Conservation (phyloP, 2,888 invertebrate genomes). For the Acronicta leporina region DNA sequence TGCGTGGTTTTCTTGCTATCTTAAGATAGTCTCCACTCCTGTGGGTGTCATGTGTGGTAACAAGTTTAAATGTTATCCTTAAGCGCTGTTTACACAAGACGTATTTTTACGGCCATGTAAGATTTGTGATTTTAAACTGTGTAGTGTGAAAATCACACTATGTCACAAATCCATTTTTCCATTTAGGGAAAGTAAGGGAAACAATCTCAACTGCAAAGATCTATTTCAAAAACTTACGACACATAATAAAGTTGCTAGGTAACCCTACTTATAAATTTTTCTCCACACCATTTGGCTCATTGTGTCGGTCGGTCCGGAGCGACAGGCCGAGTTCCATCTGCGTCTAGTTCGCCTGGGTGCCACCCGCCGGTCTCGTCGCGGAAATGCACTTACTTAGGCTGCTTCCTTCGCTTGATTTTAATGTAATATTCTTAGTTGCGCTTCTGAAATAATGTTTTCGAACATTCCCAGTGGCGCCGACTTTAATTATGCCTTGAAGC, state of each 20-base stretch:
- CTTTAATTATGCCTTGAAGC: constrained; percentile 61
- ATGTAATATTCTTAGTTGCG: constrained; percentile 67
- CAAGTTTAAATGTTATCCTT: neutral
- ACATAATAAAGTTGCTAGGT: neutral
- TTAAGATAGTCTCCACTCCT: neutral
- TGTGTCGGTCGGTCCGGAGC: constrained; percentile 49
- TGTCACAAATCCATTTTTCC: too few relatives aligned
- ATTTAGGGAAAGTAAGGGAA: too few relatives aligned
- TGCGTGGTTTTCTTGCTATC: neutral
- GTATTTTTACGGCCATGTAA: too few relatives aligned
- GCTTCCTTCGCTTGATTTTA: constrained; percentile 66
- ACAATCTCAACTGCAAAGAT: too few relatives aligned
- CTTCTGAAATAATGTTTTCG: constrained; percentile 64
- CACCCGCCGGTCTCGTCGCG: constrained; percentile 53
- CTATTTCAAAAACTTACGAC: neutral
- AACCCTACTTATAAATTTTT: constrained; percentile 62
- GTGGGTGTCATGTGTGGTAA: neutral
- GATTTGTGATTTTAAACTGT: too few relatives aligned
- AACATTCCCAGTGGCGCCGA: constrained; percentile 60
- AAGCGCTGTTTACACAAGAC: neutral
- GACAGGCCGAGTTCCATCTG: constrained; percentile 53
- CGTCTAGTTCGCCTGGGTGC: constrained; percentile 46
- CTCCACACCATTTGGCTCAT: constrained; percentile 63
- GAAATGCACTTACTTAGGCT: constrained; percentile 71
- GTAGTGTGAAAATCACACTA: too few relatives aligned